Evolutionary conservation across 2,888 invertebrate genomes (phyloP).

Genomic region (Cosmopolites sordidus): DNA sequence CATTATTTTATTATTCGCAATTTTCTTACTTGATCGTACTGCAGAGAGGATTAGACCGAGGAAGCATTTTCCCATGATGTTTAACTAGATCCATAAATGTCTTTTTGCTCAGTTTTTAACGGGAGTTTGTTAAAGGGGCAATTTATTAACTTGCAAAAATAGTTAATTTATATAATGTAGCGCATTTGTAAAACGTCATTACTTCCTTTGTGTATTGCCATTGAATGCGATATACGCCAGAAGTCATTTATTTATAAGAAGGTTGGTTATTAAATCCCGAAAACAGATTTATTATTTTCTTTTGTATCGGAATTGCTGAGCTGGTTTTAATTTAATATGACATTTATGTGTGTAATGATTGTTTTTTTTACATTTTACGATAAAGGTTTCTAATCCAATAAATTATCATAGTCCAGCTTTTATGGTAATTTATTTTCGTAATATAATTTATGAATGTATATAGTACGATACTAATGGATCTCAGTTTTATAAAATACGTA

Average conservation of each 20-base stretch:
- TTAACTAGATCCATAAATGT: not conserved
- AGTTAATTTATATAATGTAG: not conserved
- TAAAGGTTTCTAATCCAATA: too few relatives aligned
- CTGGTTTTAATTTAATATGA: too few relatives aligned
- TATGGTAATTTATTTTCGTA: too few relatives aligned
- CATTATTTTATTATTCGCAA: conserved; percentile 7
- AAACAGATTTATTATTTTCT: too few relatives aligned
- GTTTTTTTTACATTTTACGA: too few relatives aligned
- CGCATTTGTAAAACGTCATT: not conserved
- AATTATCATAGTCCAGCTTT: too few relatives aligned
- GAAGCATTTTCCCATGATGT: not conserved
- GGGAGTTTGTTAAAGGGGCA: not conserved
- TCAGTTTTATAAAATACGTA: too few relatives aligned
- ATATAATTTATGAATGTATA: too few relatives aligned
- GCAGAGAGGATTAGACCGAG: not conserved
- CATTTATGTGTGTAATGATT: too few relatives aligned
- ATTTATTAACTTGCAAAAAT: not conserved
- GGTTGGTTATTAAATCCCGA: too few relatives aligned
- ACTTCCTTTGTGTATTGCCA: not conserved
- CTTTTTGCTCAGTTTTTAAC: conserved; percentile 1
- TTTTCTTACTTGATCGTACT: not conserved
- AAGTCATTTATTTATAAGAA: not conserved
- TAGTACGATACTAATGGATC: too few relatives aligned
- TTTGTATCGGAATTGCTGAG: too few relatives aligned
- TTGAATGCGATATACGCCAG: not conserved